Evolutionary conservation across 2,113 vertebrate genomes (phyloP), one percentile per base, ranked within the genome.

Genomic region (Pteronura brasiliensis): DNA sequence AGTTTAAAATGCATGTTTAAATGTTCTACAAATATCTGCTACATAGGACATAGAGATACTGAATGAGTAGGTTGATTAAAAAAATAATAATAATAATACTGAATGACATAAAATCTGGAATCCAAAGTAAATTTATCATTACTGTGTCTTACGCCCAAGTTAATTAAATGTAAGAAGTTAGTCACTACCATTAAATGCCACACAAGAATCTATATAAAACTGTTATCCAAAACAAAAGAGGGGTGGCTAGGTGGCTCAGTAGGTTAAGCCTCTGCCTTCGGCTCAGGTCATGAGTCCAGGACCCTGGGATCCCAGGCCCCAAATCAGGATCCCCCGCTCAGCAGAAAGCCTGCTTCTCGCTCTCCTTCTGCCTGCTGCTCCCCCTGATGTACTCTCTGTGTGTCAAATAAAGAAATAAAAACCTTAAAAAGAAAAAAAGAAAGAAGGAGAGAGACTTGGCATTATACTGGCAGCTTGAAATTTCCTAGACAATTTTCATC

Each of bases 401-500:
- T 63, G 27, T 63, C 61, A 63, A 63, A 63, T 63, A 63, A 63
- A 63, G 13, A 63, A 63, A 63, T 63, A 63, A 63, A 29, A 29
- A 29, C 25, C 12, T 63, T 12, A 63, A 63, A 63, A 61, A 63
- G 29, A 63, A 63, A 63, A 29, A 63, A 65, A 63, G 21, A 63
- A 63, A 63, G 29, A 65, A 63, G 21, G 15, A n/a, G 12, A 88
- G 63, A 89, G 93, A 87, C 2, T 36, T 88, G 20, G 77, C 13
- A n/a, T 81, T 72, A 20, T 57, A 83, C 31, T 63, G 15, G 55
- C 74, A 95, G 42, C 44, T 34, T 94, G 17, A 95, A 96, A 91
- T 91, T 93, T 82, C 88, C 83, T 89, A 69, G 52, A 83, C 20
- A 89, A 74, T 88, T 95, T 86, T 82, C 36, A 93, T 89, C 94